Conservation (phyloP, 2,888 invertebrate genomes). For the Anagyrus pseudococci region DNA sequence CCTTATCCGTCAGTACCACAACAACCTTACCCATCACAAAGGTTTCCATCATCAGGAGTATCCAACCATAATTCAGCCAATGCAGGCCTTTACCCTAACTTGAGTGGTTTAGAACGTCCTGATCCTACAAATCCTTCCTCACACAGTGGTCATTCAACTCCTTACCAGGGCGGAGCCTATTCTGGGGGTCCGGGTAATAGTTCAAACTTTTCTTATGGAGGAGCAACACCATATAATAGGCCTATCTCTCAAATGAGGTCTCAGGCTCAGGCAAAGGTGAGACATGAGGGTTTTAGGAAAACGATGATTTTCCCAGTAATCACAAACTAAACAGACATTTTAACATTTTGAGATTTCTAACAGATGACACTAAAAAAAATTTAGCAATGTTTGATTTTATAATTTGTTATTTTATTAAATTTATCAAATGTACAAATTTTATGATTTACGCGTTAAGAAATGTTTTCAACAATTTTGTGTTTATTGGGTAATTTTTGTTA, state of each 20-base stretch:
- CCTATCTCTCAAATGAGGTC: conserved; percentile 51
- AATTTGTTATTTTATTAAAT: background rate
- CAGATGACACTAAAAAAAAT: background rate
- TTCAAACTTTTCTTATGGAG: conserved; percentile 45
- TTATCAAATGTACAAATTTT: background rate
- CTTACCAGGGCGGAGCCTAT: conserved; percentile 48
- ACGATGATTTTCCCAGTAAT: conserved; percentile 17
- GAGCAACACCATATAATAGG: conserved; percentile 42
- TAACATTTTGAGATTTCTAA: background rate
- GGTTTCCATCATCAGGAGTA: conserved; percentile 16
- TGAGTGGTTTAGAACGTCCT: conserved; percentile 37
- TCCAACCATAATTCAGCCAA: conserved; percentile 20
- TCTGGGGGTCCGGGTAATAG: conserved; percentile 56
- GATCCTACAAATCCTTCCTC: conserved; percentile 34
- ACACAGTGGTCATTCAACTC: conserved; percentile 37
- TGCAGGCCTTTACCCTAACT: conserved; percentile 43
- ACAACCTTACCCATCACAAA: conserved; percentile 24
- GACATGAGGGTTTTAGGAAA: conserved; percentile 40
- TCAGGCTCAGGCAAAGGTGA: conserved; percentile 52
- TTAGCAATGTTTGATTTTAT: background rate
- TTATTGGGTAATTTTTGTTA: conserved; percentile 7
- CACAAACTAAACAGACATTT: conserved; percentile 14
- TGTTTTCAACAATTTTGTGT: conserved; percentile 7
- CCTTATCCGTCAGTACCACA: conserved; percentile 40
- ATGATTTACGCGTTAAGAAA: background rate